Conservation (phyloP, 2,888 invertebrate species). For the Phasia obesa region DNA sequence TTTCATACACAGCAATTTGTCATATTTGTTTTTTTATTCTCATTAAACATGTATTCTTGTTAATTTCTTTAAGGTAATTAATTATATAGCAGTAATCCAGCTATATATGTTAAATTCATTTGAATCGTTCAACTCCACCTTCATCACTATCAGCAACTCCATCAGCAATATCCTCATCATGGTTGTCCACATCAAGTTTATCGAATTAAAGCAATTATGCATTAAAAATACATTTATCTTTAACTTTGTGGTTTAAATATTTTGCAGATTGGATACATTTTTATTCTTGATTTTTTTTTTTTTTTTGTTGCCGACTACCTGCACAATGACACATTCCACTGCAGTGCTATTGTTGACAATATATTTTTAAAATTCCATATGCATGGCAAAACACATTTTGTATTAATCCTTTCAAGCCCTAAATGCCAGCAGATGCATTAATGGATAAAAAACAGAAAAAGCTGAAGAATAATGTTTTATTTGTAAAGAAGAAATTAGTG, state of each 20-base stretch:
- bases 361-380: slow-evolving; percentile 11
- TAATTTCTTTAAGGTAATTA: slow-evolving; percentile 56
- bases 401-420: slow-evolving; percentile 44
- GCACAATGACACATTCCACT: slow-evolving; percentile 49
- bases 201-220: slow-evolving; percentile 55
- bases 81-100: slow-evolving; percentile 30
- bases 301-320: neutral
- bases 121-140: neutral
- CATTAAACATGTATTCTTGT: slow-evolving; percentile 59
- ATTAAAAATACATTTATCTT: slow-evolving; percentile 66
- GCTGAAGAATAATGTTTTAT: neutral
- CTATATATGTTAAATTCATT: neutral
- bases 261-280: slow-evolving; percentile 36
- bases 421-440: slow-evolving; percentile 30
- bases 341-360: slow-evolving; percentile 19
- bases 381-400: neutral
- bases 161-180: neutral
- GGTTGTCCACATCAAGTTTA: slow-evolving; percentile 9
- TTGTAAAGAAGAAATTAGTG: neutral
- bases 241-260: slow-evolving; percentile 49
- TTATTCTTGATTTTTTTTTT: neutral
- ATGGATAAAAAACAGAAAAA: slow-evolving; percentile 31
- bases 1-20: neutral
- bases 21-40: neutral
- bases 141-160: neutral